Base-by-base conservation (phyloP, 2,888 invertebrate genomes). In the Drosophila differens region DNA sequence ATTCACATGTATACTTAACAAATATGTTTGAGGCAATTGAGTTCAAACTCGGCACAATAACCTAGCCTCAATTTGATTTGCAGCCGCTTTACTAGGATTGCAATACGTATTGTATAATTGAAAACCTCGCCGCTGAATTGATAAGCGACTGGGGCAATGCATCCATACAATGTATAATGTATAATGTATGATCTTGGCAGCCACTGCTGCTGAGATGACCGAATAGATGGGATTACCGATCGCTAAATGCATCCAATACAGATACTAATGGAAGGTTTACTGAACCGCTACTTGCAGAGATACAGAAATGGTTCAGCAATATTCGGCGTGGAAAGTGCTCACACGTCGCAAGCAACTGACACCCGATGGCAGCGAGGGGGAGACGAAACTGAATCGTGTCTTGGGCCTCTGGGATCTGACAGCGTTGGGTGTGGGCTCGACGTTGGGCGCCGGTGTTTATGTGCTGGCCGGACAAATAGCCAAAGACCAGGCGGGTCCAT, bases 391-490 rank as follows among this genome's bases (percentile, higher is more conserved):
- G 6, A 92, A 92, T 71, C 91, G 93, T 9, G 91, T 93, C 6
- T 78, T 93, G 49, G 91, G 92, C 6, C 79, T 93, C 9, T 93
- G 91, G 76, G 98, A 98, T 93, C 94, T 98, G 70, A 97, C 97
- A 0, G 96, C 96, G 1, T 92, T 98, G 53, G 98, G 96, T 12
- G 95, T 97, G 74, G 97, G 97, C 74, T 96, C 96, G 79, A 97
- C 97, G 0, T 94, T 98, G 63, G 97, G 97, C n/a, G 96, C 98
- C 6, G 98, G 98, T 19, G 96, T 98, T 66, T 98, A 98, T 93
- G 97, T 98, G 7, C 93, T 98, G 74, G 96, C 97, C 58, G 97
- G 97, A 7, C 95, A 96, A 62, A 97, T 97, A 58, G 96, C 97
- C 1, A 95, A 95, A 89, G 94, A 95, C 72, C 94, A 95, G 30